Base-by-base conservation (phyloP, 2,113 vertebrate species). In the Hyperopisus bebe region DNA sequence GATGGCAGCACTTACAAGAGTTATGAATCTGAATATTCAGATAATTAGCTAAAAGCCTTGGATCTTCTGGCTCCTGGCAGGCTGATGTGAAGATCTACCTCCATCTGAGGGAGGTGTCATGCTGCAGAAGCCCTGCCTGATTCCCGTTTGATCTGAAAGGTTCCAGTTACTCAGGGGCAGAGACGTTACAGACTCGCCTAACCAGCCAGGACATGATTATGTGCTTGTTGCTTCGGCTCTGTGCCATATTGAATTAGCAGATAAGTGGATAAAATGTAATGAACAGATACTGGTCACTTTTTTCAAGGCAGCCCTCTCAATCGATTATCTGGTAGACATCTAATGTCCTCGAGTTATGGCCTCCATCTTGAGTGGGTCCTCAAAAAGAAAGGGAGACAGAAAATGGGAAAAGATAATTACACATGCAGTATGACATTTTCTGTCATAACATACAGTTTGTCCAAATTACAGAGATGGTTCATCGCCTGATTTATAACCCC, bases 211-310 rank as follows among this genome's bases (percentile, higher is more conserved):
- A 80, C 74, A 53, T 24, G 82, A 84, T 31, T 15, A 86, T 58
- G 35, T 70, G 44, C 21, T 27, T 27, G 35, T 6, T 24, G 83
- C 83, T 21, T 42, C 15, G 24, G 42, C 84, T 90, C 83, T 86
- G 83, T 70, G 44, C 27, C 31, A 27, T 58, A 86, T 42, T 74
- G 42, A 86, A 31, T 86, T 58, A 66, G 83, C 44, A 48, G 74
- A 35, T 80, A 80, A 80, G 74, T 80, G 74, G 17, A 80, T 80
- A 80, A 42, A 86, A 86, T 70, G 82, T 70, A 90, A 86, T 86
- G 58, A 86, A 48, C 24, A 86, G 44, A 82, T 51, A 58, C 77
- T 13, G 48, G 48, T n/a, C 31, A 21, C 55, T 27, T 47, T 47
- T 84, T 46, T 47, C 42, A 48, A 27, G 88, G n/a, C 62, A 48